phyloP scores from a whole-genome alignment of 2,797 vertebrate species.

The Erethizon dorsatum region DNA sequence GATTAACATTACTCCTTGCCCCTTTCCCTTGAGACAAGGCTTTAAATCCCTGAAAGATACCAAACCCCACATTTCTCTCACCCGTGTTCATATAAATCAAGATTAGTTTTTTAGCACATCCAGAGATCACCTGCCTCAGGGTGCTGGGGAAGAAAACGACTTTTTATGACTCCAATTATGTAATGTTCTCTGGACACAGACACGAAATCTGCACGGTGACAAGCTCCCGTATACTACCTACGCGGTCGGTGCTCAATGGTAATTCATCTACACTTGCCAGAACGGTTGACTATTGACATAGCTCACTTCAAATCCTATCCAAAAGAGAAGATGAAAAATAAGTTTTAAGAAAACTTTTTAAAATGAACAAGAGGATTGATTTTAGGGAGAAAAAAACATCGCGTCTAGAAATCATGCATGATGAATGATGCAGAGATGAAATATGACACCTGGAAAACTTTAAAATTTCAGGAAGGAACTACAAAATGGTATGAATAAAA shows the following conservation, averaged over 20 bases:
- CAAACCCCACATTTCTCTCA: conserved; percentile 15
- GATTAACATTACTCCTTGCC: not conserved
- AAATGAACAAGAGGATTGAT: not conserved
- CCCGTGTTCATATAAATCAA: not conserved
- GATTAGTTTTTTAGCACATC: conserved; percentile 10
- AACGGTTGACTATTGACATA: not conserved
- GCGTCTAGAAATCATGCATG: not conserved
- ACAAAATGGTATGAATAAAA: conserved; percentile 15
- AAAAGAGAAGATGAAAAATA: not conserved
- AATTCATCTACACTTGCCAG: not conserved
- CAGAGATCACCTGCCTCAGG: not conserved
- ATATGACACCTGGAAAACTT: not conserved
- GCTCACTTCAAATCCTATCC: not conserved
- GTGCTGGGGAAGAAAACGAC: not conserved
- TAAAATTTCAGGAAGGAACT: not conserved
- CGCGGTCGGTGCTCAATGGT: not conserved
- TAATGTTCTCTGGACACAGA: not conserved
- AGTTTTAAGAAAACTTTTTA: not conserved
- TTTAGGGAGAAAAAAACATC: not conserved
- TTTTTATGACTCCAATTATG: not conserved
- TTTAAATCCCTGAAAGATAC: conserved; percentile 6
- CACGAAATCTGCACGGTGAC: conserved; percentile 20
- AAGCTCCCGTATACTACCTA: not conserved
- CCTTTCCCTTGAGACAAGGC: not conserved
- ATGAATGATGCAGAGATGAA: not conserved